Evolutionary conservation across 2,888 invertebrate species (phyloP), one percentile per base, ranked within the genome.

Genomic region (Acronicta aceris): DNA sequence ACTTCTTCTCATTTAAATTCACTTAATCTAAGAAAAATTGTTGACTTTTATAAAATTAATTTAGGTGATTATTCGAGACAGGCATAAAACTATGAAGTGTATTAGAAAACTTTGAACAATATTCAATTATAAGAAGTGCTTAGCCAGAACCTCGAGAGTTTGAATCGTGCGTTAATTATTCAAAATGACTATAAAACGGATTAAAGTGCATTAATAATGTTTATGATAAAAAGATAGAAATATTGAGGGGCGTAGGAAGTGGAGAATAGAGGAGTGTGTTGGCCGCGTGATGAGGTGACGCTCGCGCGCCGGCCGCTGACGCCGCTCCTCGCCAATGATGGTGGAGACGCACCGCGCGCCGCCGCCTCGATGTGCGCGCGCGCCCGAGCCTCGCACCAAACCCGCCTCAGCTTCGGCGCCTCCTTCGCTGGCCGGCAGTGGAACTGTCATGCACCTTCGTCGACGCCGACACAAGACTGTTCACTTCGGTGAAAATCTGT

Each of bases 381-480:
- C 90, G 87, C 86, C 81, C 81, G 91, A 89, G 82, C 84, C 89
- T 71, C 91, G 90, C 81, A 80, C 87, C 87, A 92, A 93, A 84
- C 95, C 95, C 78, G 85, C 86, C 76, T 95, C 95, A 77, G 95
- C 91, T 75, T 96, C 95, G 78, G 95, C 95, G 74, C 96, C 95
- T 74, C 87, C 94, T 72, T 96, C 95, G 78, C 92, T 91, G 79
- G 90, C 91, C 81, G 94, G 93, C 87, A 92, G 92, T 82, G 91
- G 89, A 81, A 91, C 89, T 78, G 88, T 89, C 76, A 94, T 96
- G 85, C 96, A 96, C 78, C 92, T 96, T 64, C 96, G 97, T 55
- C 95, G 97, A 60, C 95, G 97, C 57, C 95, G 97, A 62, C 97
- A 97, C 91, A 97, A 97, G 90, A 97, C 97, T 51, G 97, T 97